Evolutionary conservation across 2,888 invertebrate species (phyloP).

Genomic region (Scaptomyza caliginosa): DNA sequence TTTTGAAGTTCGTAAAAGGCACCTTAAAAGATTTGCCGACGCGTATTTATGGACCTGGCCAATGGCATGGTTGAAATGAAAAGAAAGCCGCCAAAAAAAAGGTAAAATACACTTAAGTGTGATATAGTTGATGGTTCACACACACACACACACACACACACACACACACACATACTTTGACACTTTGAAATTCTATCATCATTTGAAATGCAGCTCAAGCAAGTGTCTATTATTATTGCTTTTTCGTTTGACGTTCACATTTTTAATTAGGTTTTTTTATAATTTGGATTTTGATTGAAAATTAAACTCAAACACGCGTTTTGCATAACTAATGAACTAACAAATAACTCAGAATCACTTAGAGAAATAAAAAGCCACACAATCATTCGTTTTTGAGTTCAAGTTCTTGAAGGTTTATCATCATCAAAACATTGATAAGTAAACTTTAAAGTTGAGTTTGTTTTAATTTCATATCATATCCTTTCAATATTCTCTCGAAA

Average conservation of each 20-base stretch:
- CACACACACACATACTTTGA: background rate
- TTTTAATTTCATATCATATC: no score
- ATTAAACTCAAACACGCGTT: slow-evolving; percentile 65
- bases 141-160: slow-evolving; percentile 23
- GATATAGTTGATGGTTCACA: slow-evolving; percentile 74
- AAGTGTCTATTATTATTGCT: slow-evolving; percentile 32
- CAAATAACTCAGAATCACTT: background rate
- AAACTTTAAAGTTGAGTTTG: no score
- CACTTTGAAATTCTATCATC: slow-evolving; percentile 1
- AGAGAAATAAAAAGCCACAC: slow-evolving; percentile 7
- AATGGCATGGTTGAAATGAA: slow-evolving; percentile 21
- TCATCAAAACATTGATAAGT: no score
- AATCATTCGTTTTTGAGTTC: no score
- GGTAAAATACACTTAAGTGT: slow-evolving; percentile 45
- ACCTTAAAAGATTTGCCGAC: slow-evolving; percentile 45
- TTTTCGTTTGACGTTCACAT: slow-evolving; percentile 36
- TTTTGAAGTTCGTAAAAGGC: slow-evolving; percentile 8
- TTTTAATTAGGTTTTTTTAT: slow-evolving; percentile 74
- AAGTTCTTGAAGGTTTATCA: no score
- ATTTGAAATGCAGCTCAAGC: slow-evolving; percentile 55
- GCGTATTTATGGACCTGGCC: slow-evolving; percentile 43
- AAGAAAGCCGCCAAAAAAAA: slow-evolving; percentile 16
- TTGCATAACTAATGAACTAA: slow-evolving; percentile 63
- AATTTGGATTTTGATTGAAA: slow-evolving; percentile 76
- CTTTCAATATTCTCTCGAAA: no score